Percentiles rank a stretch among this genome's conserved stretches.
These are phyloP conservation scores for Himalopsyche japonica DNA, from an alignment of 2,888 invertebrate species.

Conservation along the genomic window DNA sequence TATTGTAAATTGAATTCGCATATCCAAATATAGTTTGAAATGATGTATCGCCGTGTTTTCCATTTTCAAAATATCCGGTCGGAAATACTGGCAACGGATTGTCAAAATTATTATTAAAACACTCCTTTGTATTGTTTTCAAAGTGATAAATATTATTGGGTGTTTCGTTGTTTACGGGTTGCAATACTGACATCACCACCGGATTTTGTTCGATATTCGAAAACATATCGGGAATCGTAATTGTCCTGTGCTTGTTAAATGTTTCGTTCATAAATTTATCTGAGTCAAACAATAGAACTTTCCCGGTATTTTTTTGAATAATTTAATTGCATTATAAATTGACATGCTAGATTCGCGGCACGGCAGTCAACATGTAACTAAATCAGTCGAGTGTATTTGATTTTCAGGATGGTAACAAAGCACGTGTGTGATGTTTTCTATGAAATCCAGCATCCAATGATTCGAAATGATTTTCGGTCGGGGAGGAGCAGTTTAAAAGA, in stretches of 20 bases:
- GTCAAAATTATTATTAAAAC: not conserved
- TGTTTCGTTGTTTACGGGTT: slow-evolving; percentile 2
- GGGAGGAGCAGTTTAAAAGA: slow-evolving; percentile 24
- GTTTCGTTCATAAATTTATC: not conserved
- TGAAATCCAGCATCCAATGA: slow-evolving; percentile 17
- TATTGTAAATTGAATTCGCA: slow-evolving; percentile 27
- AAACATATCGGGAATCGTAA: not conserved
- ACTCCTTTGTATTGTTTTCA: slow-evolving; percentile 8
- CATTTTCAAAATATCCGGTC: slow-evolving; percentile 14
- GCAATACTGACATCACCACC: not conserved
- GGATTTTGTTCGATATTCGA: slow-evolving; percentile 5
- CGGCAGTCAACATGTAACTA: not conserved
- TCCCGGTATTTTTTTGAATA: not conserved
- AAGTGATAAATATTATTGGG: slow-evolving; percentile 8
- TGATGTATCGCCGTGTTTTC: slow-evolving; percentile 6
- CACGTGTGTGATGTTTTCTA: slow-evolving; percentile 10
- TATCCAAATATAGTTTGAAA: slow-evolving; percentile 31
- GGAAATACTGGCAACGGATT: not conserved
- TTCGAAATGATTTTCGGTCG: not conserved
- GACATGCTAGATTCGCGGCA: not conserved
- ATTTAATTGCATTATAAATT: not conserved
- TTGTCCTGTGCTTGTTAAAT: slow-evolving; percentile 1
- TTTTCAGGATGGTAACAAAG: not conserved
- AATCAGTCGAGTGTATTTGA: not conserved
- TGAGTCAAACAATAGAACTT: not conserved